A percentile compares a stretch with the other conserved stretches of the same genome.
phyloP scores from a whole-genome alignment of 2,797 vertebrate genomes.

The Pipistrellus pipistrellus region DNA sequence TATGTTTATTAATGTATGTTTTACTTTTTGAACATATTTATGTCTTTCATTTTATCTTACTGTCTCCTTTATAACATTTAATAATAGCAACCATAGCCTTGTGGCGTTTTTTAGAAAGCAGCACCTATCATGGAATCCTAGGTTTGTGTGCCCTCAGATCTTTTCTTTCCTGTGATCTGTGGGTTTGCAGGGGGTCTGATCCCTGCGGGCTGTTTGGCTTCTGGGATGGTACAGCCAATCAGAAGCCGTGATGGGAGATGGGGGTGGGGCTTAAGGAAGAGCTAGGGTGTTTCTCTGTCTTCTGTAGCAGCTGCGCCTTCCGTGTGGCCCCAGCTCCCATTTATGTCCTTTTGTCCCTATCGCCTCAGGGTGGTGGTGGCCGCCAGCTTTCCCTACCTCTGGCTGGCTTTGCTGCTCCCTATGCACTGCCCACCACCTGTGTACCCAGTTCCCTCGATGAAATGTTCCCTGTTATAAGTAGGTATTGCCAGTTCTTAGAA shows the following conservation, averaged over 20 bases:
- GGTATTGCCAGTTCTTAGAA: background rate
- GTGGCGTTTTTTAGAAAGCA: background rate
- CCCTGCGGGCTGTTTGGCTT: background rate
- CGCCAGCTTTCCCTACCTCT: background rate
- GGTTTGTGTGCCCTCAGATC: background rate
- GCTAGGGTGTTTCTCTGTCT: fast-evolving
- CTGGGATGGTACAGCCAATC: background rate
- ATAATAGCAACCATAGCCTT: background rate
- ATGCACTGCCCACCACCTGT: background rate
- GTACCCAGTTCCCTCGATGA: background rate
- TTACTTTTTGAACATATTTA: background rate
- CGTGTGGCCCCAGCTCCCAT: background rate
- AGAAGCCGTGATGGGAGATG: background rate
- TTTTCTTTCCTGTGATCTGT: background rate
- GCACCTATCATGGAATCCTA: background rate
- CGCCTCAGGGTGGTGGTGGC: background rate
- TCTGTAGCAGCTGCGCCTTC: background rate
- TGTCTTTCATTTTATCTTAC: background rate
- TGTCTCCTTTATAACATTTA: background rate
- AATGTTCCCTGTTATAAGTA: background rate
- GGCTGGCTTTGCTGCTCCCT: background rate
- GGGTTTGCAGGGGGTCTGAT: background rate
- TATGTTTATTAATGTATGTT: background rate
- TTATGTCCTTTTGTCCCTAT: background rate
- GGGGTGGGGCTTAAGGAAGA: background rate